phyloP scores from a whole-genome alignment of 2,797 vertebrate genomes.

The Malurus splendens region DNA sequence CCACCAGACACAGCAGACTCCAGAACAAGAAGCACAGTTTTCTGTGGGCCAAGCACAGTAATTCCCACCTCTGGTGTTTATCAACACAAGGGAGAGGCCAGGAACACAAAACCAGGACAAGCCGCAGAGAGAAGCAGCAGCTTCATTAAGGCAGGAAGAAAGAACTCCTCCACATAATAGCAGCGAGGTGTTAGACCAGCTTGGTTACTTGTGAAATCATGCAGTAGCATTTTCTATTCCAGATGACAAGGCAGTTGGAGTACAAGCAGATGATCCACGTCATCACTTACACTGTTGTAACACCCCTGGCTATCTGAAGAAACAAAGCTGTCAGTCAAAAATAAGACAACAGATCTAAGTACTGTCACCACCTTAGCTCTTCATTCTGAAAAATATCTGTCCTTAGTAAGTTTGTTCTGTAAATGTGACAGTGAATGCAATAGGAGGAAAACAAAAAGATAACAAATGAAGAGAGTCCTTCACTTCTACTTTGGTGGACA shows the following conservation, averaged over 20 bases:
- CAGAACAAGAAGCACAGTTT: neutral
- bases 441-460: neutral
- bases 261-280: neutral
- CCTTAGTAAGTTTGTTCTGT: neutral
- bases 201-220: constrained; percentile 22
- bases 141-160: neutral
- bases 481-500: neutral
- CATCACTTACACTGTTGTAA: neutral
- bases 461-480: neutral
- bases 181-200: constrained; percentile 8
- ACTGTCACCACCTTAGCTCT: neutral
- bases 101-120: neutral
- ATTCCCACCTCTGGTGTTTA: neutral
- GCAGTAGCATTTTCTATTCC: neutral
- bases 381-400: neutral
- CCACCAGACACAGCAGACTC: neutral
- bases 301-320: neutral
- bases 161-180: neutral
- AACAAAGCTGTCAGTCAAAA: constrained; percentile 22
- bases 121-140: neutral
- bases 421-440: neutral
- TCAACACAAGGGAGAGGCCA: neutral
- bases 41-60: neutral
- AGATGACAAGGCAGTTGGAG: neutral
- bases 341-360: neutral